Evolutionary conservation across 2,797 vertebrate species (phyloP), one percentile per base, ranked within the genome.

Genomic region (Salarias fasciatus): DNA sequence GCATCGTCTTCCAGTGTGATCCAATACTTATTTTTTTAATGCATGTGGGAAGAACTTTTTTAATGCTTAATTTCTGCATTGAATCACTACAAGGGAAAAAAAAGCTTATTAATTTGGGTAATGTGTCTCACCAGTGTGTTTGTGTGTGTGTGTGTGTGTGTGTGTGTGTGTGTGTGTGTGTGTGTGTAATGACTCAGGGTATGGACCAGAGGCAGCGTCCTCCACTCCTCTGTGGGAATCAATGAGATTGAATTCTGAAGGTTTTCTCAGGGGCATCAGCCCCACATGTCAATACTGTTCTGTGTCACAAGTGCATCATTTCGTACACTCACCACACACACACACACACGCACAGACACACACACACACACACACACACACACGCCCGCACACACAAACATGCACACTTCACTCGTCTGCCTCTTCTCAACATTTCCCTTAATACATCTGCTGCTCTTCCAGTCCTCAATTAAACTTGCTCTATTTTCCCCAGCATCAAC

Each of bases 221-320:
- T 86, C 82, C 78, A 74, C 85, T 92, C 84, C 87, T 91, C 88
- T 86, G 86, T 83, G 67, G 72, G 77, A 90, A 93, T 93, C 91
- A 71, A 92, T 93, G 83, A 69, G 92, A 94, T 93, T 93, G 92
- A 93, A 93, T 93, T 92, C 88, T 92, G 91, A 94, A 94, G 92
- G 93, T 92, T 89, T 88, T 92, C 91, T 92, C 84, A 85, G 72
- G 56, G 93, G 89, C 92, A 88, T 88, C 75, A 81, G 87, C 55
- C 81, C 85, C 83, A 86, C 80, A 55, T 91, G 89, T 86, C 92
- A 83, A 92, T 92, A 92, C 87, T 88, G 90, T 90, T 94, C 90
- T 93, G 73, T 94, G 91, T 92, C 93, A 93, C 91, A 91, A 87
- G 86, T 91, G 90, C 90, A 94, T 24, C 18, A 24, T 91, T 92